phyloP scores from a whole-genome alignment of 2,797 vertebrate genomes.

The Eremophila alpestris region DNA sequence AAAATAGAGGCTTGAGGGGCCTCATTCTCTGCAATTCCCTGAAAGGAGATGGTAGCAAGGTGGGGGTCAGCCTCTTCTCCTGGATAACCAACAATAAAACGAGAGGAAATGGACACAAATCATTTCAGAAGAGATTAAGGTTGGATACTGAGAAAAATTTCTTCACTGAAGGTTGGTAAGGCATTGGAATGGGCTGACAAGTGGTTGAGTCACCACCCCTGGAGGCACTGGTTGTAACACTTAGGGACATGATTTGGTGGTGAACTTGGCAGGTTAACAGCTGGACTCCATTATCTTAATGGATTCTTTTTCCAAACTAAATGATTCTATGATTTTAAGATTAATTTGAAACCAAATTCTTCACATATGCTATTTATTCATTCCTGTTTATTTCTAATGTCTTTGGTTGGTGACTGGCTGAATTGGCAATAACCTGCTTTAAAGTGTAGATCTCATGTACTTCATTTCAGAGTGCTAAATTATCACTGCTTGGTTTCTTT shows the following conservation, averaged over 20 bases:
- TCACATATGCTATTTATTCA: background rate
- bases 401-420: background rate
- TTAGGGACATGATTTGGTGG: background rate
- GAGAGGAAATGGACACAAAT: background rate
- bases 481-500: constrained; percentile 22
- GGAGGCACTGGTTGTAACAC: background rate
- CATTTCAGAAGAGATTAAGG: background rate
- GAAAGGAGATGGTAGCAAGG: background rate
- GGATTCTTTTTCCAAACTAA: background rate
- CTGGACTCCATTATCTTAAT: background rate
- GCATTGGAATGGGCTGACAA: background rate
- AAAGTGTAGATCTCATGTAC: background rate
- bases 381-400: background rate
- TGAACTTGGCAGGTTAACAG: background rate
- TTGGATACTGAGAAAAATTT: background rate
- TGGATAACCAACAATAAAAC: rapidly evolving
- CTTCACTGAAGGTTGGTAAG: background rate
- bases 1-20: too few species aligned
- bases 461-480: constrained; percentile 7
- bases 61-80: background rate
- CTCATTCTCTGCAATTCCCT: background rate
- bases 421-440: background rate
- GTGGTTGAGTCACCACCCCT: background rate
- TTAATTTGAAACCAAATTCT: background rate
- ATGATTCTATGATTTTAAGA: background rate